Percentiles rank a stretch among this genome's conserved stretches.
Conservation (phyloP, 2,113 vertebrate species). For the Xyliphius kryptos region DNA sequence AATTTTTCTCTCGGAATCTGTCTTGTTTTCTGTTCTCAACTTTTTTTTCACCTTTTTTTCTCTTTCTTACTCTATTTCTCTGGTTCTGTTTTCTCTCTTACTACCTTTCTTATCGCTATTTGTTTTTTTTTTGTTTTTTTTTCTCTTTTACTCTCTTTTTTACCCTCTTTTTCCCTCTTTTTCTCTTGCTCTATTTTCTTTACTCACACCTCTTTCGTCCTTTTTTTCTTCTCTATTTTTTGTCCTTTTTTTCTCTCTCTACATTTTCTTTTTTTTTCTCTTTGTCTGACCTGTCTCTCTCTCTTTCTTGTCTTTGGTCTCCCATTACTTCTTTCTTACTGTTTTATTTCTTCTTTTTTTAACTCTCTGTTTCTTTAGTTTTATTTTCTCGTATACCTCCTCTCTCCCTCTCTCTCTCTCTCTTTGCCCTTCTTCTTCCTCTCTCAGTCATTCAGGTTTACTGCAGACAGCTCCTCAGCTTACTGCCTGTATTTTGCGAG, state of each 20-base stretch:
- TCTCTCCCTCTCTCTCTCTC: conserved; percentile 6
- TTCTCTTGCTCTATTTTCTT: neutral
- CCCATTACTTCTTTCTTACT: neutral
- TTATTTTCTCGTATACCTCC: neutral
- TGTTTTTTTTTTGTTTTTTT: neutral
- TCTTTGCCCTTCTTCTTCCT: conserved; percentile 24
- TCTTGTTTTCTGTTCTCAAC: neutral
- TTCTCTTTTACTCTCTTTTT: too few relatives aligned
- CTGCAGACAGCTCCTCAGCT: conserved; percentile 43
- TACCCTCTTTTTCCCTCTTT: neutral
- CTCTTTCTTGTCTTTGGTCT: neutral
- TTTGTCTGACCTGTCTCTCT: neutral
- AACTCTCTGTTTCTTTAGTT: neutral
- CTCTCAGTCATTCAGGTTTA: conserved; percentile 30
- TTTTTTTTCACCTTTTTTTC: neutral
- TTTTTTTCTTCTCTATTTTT: neutral
- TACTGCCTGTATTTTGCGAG: conserved; percentile 52
- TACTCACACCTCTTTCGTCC: neutral
- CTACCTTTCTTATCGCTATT: too few relatives aligned
- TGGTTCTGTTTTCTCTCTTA: neutral
- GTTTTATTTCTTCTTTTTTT: neutral
- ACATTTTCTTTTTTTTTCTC: neutral
- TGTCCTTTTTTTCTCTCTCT: neutral
- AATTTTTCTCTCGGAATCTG: too few relatives aligned
- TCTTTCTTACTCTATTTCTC: neutral